Conservation (phyloP, 2,888 invertebrate genomes). For the Anagyrus pseudococci region DNA sequence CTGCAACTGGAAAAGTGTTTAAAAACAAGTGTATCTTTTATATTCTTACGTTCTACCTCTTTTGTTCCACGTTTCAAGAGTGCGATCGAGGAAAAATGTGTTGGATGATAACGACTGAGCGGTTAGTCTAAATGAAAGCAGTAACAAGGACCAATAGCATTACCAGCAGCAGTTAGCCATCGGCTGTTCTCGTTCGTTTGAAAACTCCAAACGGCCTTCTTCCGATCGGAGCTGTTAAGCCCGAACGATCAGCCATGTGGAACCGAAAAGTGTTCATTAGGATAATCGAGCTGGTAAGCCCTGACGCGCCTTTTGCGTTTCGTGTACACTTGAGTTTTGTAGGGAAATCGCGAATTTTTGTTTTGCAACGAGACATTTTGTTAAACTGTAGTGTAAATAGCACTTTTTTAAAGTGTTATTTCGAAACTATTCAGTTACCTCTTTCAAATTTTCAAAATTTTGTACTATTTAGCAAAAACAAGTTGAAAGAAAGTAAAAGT, state of each 20-base stretch:
- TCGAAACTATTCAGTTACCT: no score
- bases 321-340: neutral
- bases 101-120: constrained; percentile 10
- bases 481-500: no score
- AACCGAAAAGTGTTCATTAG: constrained; percentile 59
- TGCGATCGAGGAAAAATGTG: constrained; percentile 16
- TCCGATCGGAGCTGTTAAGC: constrained; percentile 20
- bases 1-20: no score
- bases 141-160: constrained; percentile 28
- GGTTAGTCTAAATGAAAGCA: constrained; percentile 19
- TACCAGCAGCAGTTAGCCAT: no score
- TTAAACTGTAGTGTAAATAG: neutral
- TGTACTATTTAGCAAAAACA: no score
- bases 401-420: no score
- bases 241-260: constrained; percentile 48
- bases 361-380: neutral
- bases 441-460: no score
- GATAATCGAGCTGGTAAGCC: constrained; percentile 58
- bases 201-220: constrained; percentile 30
- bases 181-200: constrained; percentile 10
- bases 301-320: neutral
- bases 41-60: neutral
- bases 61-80: constrained; percentile 10
- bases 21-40: neutral
- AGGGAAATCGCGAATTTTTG: constrained; percentile 5